Conservation (phyloP, 2,888 invertebrate species). For the Chydorus sphaericus region DNA sequence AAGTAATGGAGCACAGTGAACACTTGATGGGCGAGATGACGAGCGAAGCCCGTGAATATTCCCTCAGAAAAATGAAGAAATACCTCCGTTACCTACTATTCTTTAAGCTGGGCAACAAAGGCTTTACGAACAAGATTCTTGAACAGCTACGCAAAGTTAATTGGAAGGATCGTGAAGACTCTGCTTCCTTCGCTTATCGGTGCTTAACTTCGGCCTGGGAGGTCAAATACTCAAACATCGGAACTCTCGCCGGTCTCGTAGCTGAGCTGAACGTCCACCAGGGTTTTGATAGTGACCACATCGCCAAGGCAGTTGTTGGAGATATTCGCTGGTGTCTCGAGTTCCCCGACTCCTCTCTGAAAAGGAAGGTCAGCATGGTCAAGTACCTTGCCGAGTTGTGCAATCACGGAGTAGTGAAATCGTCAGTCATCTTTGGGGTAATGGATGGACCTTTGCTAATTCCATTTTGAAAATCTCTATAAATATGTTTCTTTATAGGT, state of each 20-base stretch:
- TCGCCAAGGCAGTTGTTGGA: constrained; percentile 89
- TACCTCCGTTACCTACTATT: constrained; percentile 80
- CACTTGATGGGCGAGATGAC: constrained; percentile 91
- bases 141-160: constrained; percentile 75
- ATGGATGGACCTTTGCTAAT: constrained; percentile 22
- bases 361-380: constrained; percentile 82
- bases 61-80: constrained; percentile 67
- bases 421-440: constrained; percentile 70
- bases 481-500: constrained; percentile 31
- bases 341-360: constrained; percentile 72
- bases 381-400: constrained; percentile 92
- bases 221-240: constrained; percentile 73
- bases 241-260: constrained; percentile 75
- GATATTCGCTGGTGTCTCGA: constrained; percentile 81
- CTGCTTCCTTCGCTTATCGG: constrained; percentile 59
- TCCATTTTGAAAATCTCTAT: neutral
- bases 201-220: constrained; percentile 81
- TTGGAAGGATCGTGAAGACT: constrained; percentile 66
- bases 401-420: constrained; percentile 87
- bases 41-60: constrained; percentile 28
- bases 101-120: constrained; percentile 46
- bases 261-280: constrained; percentile 84
- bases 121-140: constrained; percentile 66
- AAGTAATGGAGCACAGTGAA: constrained; percentile 70
- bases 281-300: constrained; percentile 74